Evolutionary conservation across 2,888 invertebrate genomes (phyloP), one percentile per base, ranked within the genome.

Genomic region (Steinernema scapterisci): DNA sequence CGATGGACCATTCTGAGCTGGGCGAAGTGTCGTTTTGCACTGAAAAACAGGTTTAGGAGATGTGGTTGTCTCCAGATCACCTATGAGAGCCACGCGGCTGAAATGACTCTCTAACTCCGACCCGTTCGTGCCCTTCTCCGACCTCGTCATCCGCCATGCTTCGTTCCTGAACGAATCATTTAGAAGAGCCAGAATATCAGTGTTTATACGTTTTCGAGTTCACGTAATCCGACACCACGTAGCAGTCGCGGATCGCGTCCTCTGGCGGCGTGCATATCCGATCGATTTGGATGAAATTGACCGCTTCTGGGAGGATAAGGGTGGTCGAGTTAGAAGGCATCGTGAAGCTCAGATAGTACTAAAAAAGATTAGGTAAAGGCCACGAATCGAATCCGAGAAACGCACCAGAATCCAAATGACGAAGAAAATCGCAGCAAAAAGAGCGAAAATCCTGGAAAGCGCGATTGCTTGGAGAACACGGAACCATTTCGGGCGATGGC

Each of bases 1-100:
- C 72, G 31, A 79, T 56, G 54, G 56, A 11, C 80, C 76, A 73
- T 13, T 63, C 63, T 13, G 9, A 7, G 31, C 25, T 25, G 1
- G 63, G 25, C 16, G 31, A 23, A 11, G 54, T 31, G 63, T 63
- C 63, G 31, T 63, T 63, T 38, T 31, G 63, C 25, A 63, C 63
- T 63, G 31, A 31, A 63, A 63, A 11, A 3, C 13, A 3, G 48
- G 48, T 48, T 19, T 3, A 19, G 2, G 21, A 19, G 6, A 6
- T 6, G 3, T 19, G 2, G 23, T 11, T 21, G 2, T 23, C 54
- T 25, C 1, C 3, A 21, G 13, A 9, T 54, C 23, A 25, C 54
- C 31, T 27, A 31, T 63, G 16, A 63, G 25, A 16, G 63, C 63
- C 6, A 25, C 63, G 1, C 63, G 27, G 19, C 63, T 63, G 63